These are phyloP conservation scores for Myocastor coypus DNA, from an alignment of 2,113 vertebrate species.

Conservation along the genomic window DNA sequence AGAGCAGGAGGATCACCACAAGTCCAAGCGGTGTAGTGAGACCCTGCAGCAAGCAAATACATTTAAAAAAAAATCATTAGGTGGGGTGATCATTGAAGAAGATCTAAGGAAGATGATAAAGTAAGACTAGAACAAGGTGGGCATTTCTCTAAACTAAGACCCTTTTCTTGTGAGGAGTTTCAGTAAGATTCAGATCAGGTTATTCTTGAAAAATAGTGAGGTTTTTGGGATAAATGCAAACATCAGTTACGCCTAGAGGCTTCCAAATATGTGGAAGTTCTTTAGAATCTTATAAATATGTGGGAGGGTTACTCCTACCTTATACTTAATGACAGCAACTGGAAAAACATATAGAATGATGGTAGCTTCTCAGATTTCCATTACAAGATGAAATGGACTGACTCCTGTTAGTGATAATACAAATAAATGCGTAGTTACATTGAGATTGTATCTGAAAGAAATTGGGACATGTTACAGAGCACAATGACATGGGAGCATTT, in stretches of 20 bases:
- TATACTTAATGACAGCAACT: constrained; percentile 66
- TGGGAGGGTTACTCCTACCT: constrained; percentile 65
- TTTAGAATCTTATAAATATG: not conserved
- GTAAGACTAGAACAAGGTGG: not conserved
- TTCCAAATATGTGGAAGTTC: not conserved
- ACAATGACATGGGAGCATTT: constrained; percentile 55
- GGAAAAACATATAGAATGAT: constrained; percentile 36
- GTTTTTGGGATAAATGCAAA: constrained; percentile 56
- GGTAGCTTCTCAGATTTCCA: constrained; percentile 63
- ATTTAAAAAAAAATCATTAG: not conserved
- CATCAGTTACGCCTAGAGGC: constrained; percentile 53
- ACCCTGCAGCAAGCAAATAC: too few relatives aligned
- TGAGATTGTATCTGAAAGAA: constrained; percentile 56
- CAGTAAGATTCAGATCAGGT: constrained; percentile 8
- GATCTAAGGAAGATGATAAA: not conserved
- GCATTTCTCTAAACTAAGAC: not conserved
- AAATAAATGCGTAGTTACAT: constrained; percentile 36
- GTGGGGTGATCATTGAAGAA: not conserved
- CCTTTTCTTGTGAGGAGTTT: not conserved
- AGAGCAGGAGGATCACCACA: too few relatives aligned
- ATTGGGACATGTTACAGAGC: constrained; percentile 20
- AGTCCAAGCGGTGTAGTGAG: too few relatives aligned
- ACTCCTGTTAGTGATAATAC: not conserved
- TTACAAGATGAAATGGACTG: constrained; percentile 65
- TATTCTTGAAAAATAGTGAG: constrained; percentile 56